These are phyloP conservation scores for Forbesichthys papilliferus DNA, from an alignment of 2,113 vertebrate species.

Conservation along the genomic window DNA sequence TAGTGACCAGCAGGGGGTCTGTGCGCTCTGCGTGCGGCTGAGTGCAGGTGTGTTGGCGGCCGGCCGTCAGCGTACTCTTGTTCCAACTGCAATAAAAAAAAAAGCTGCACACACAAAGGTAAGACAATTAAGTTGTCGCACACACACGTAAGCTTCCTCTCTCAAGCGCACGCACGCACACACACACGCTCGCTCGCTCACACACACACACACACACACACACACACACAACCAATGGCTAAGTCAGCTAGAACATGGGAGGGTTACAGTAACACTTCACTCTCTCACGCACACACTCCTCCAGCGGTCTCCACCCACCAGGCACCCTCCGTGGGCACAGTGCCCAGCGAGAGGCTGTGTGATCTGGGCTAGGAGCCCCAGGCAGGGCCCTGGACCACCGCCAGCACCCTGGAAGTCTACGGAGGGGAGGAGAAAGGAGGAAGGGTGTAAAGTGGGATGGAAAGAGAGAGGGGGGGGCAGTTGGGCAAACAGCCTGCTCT, in stretches of 20 bases:
- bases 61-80: neutral
- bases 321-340: conserved; percentile 47
- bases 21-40: conserved; percentile 47
- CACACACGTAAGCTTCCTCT: no score
- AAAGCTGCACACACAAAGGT: no score
- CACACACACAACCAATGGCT: conserved; percentile 22
- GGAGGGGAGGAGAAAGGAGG: conserved; percentile 1
- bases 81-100: no score
- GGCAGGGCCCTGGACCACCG: conserved; percentile 47
- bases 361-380: conserved; percentile 52
- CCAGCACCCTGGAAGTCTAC: conserved; percentile 40
- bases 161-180: conserved; percentile 2
- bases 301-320: conserved; percentile 51
- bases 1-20: conserved; percentile 58
- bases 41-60: conserved; percentile 32
- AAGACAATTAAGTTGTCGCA: no score
- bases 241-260: neutral
- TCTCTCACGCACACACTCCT: conserved; percentile 24
- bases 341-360: conserved; percentile 62
- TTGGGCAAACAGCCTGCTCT: conserved; percentile 63
- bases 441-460: conserved; percentile 29
- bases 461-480: conserved; percentile 46
- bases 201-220: conserved; percentile 27
- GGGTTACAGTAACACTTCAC: neutral
- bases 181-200: conserved; percentile 1